phyloP scores from a whole-genome alignment of 2,113 vertebrate genomes.

The Oreochromis spilurus region DNA sequence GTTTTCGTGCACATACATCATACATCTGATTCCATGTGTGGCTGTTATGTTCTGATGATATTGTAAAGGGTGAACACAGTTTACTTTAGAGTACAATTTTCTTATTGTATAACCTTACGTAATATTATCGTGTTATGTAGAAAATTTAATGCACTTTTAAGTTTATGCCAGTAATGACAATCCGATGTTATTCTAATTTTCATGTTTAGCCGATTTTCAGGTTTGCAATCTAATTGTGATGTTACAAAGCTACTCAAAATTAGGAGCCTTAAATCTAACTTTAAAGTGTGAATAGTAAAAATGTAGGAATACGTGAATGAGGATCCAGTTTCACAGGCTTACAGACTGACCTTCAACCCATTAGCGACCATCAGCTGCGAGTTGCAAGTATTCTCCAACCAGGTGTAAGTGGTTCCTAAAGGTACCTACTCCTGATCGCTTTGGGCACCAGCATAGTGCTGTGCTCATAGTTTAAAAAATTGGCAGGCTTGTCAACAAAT shows the following conservation, averaged over 20 bases:
- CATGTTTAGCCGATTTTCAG: too few species aligned
- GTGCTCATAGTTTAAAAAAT: neutral
- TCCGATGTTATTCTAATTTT: too few species aligned
- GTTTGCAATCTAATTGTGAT: neutral
- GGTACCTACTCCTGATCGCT: neutral
- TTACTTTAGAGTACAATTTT: too few species aligned
- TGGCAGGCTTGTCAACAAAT: neutral
- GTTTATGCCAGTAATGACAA: too few species aligned
- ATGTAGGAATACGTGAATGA: neutral
- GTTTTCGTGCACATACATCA: too few species aligned
- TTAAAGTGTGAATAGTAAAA: fast-evolving
- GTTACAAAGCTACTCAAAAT: neutral
- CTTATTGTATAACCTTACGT: too few species aligned
- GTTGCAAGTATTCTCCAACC: neutral
- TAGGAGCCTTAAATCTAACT: neutral
- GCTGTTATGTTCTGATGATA: too few species aligned
- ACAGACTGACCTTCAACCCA: neutral
- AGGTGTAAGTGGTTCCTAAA: neutral
- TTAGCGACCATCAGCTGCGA: fast-evolving
- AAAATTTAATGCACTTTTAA: too few species aligned
- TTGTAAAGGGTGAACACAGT: too few species aligned
- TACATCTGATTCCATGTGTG: too few species aligned
- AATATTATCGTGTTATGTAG: too few species aligned
- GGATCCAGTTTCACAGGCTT: neutral
- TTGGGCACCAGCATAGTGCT: neutral